Base-by-base conservation (phyloP, 2,797 vertebrate species). In the Lophius americanus region DNA sequence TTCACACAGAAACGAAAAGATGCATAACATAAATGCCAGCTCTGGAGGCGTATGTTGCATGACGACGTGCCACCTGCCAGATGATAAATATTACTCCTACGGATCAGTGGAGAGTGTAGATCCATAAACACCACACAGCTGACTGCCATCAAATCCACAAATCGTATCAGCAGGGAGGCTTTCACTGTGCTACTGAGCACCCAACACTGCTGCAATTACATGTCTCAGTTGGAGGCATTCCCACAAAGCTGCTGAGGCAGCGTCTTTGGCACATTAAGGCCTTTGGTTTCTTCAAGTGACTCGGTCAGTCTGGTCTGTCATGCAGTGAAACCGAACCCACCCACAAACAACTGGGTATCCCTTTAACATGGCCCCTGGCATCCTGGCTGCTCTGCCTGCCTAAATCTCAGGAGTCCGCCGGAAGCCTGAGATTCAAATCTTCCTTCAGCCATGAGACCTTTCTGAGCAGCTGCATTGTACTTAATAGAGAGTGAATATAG, bases 391-490 rank as follows among this genome's bases (percentile, higher is more conserved):
- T 51, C 62, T 4, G 44, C 46, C 51, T 49, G 66, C 57, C 71
- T 59, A 62, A 84, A 88, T 77, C 88, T 72, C 76, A 75, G 51
- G 61, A 87, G 66, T 70, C 77, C 75, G 53, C 46, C 51, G 4
- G 51, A 61, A 75, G 82, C 64, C 58, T 72, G 68, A 81, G 64
- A 69, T 56, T 23, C 46, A 65, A 68, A n/a, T 61, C 42, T 9
- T 79, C 73, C 75, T 36, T 1, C 11, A 73, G 68, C 64, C 3
- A 48, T 46, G 68, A 71, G 64, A 47, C 75, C 41, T 46, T 68
- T 71, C 61, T 49, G 61, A 77, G 76, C 86, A 80, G 85, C 76
- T 85, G 85, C 79, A 77, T 89, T 86, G 83, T 84, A 6, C 73
- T 87, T 72, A 14, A 72, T 13, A 72, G 66, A 57, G 66, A 56